phyloP scores from a whole-genome alignment of 2,797 vertebrate species.

The Sebastes ruberrimus region DNA sequence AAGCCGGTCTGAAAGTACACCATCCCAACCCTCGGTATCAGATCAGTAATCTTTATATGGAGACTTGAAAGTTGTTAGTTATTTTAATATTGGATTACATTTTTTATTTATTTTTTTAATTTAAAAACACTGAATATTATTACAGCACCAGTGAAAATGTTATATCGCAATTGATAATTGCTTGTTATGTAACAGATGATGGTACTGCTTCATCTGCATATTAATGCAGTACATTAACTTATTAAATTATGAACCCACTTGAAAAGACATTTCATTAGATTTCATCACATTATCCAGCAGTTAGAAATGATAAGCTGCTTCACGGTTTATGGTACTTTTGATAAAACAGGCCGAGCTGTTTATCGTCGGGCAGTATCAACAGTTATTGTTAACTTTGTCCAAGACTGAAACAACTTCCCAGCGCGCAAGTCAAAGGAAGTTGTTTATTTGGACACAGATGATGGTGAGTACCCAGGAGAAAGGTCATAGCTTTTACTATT shows the following conservation, averaged over 20 bases:
- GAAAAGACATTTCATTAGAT: background rate
- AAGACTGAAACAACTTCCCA: background rate
- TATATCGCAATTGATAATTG: background rate
- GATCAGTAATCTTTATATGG: no score
- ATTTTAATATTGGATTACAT: background rate
- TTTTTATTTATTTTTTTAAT: background rate
- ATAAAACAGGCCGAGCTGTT: background rate
- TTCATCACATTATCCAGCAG: background rate
- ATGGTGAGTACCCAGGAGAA: slow-evolving; percentile 8
- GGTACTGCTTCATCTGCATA: background rate
- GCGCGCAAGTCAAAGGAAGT: background rate
- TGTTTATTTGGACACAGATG: slow-evolving; percentile 17
- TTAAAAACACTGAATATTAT: background rate
- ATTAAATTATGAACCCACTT: background rate
- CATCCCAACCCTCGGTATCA: no score
- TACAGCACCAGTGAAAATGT: background rate
- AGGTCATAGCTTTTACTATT: slow-evolving; percentile 35
- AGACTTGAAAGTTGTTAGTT: no score
- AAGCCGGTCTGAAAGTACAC: no score
- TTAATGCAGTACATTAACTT: background rate
- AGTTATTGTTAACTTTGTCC: background rate
- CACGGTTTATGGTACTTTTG: background rate
- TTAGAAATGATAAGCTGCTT: background rate
- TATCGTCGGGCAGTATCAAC: background rate
- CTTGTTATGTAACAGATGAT: background rate